phyloP scores from a whole-genome alignment of 1,140 invertebrate genomes.

The Pachyrhynchus sulphureomaculatus region DNA sequence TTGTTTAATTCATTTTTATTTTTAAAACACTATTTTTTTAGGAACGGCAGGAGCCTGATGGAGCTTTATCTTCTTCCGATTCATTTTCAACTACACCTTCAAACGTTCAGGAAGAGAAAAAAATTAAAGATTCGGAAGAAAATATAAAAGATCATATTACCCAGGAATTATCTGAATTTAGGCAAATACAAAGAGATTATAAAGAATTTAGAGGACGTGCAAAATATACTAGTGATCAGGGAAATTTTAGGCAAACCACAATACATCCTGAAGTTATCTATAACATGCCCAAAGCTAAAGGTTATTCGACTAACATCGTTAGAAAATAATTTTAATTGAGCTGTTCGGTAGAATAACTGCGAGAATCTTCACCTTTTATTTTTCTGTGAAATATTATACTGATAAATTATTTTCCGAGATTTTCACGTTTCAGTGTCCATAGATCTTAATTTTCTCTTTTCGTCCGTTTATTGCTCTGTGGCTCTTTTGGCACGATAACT shows the following conservation, averaged over 20 bases:
- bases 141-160: constrained; percentile 39
- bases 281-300: constrained; percentile 49
- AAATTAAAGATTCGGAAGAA: constrained; percentile 26
- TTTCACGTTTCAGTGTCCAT: no score
- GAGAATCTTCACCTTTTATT: no score
- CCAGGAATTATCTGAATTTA: constrained; percentile 46
- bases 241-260: constrained; percentile 36
- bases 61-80: constrained; percentile 59
- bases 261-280: constrained; percentile 47
- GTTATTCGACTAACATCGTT: constrained; percentile 7
- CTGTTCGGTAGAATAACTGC: no score
- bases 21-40: constrained; percentile 19
- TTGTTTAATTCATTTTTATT: background rate
- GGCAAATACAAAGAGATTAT: constrained; percentile 48
- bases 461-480: no score
- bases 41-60: constrained; percentile 60
- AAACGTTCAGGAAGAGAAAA: constrained; percentile 23
- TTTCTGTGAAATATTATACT: no score
- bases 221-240: constrained; percentile 18
- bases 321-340: background rate
- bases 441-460: no score
- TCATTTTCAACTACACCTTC: constrained; percentile 41
- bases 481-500: no score
- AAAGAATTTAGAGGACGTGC: constrained; percentile 41
- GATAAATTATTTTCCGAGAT: no score